Conservation (phyloP, 1,140 invertebrate genomes). For the Campoletis sonorensis region DNA sequence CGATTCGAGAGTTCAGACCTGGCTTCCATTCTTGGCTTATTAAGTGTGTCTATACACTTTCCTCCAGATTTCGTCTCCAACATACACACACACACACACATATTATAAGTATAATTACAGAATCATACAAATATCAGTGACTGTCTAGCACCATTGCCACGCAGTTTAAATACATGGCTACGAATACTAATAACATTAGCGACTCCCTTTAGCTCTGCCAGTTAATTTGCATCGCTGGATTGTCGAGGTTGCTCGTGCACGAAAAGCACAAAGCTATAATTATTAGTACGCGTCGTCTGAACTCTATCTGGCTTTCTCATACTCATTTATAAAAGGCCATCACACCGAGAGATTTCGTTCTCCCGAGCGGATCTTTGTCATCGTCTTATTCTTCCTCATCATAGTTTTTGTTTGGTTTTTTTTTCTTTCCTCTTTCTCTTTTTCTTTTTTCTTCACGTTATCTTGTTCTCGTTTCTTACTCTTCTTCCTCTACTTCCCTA, state of each 20-base stretch:
- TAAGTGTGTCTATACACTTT: conserved; percentile 56
- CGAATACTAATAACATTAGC: conserved; percentile 14
- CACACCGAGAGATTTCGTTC: conserved; percentile 2
- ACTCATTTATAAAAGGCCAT: conserved; percentile 70
- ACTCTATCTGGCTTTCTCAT: conserved; percentile 60
- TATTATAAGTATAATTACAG: not conserved
- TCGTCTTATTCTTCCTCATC: conserved; percentile 33
- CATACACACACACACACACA: not conserved
- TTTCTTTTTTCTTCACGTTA: conserved; percentile 5
- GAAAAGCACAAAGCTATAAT: conserved; percentile 72
- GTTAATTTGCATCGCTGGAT: conserved; percentile 70
- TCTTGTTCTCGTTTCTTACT: conserved; percentile 16
- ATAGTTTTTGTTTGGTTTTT: not conserved
- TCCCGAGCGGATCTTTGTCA: conserved; percentile 47
- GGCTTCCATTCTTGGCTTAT: conserved; percentile 61
- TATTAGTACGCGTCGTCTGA: conserved; percentile 76
- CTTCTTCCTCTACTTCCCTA: conserved; percentile 8
- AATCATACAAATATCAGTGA: not conserved
- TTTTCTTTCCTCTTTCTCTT: not conserved
- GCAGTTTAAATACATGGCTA: conserved; percentile 2
- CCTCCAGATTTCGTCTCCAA: conserved; percentile 47
- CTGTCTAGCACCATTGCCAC: not conserved
- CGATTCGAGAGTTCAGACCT: conserved; percentile 51
- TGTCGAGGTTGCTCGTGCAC: conserved; percentile 46
- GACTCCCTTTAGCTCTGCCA: conserved; percentile 50